Percentiles rank a stretch among this genome's conserved stretches.
Conservation (phyloP, 2,113 vertebrate genomes). For the Pandion haliaetus region DNA sequence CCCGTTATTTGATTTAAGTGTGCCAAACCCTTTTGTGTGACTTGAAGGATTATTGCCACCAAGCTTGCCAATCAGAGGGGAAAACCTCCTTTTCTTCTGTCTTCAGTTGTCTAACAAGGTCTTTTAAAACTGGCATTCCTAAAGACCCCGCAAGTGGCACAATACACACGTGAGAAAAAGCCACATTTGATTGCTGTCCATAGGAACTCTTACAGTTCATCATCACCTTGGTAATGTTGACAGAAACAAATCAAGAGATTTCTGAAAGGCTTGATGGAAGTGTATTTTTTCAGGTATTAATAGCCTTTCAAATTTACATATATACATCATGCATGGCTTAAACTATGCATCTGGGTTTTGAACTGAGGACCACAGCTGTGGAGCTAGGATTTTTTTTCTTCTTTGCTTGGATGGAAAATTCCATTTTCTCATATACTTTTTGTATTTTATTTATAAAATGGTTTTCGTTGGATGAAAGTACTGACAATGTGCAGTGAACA, state of each 20-base stretch:
- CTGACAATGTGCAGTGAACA: background rate
- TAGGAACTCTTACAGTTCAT: background rate
- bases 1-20: constrained; percentile 15
- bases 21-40: constrained; percentile 28
- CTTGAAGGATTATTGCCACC: constrained; percentile 38
- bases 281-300: background rate
- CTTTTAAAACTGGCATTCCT: background rate
- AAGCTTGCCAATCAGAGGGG: constrained; percentile 12
- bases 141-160: background rate
- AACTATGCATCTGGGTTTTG: background rate
- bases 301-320: background rate
- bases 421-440: background rate
- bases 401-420: background rate
- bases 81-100: background rate
- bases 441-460: constrained; percentile 5
- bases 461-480: background rate
- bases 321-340: background rate
- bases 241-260: background rate
- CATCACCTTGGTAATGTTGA: background rate
- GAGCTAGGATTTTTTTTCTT: background rate
- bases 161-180: background rate
- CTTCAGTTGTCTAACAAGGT: background rate
- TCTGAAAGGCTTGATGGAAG: background rate
- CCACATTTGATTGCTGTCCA: background rate
- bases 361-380: background rate